phyloP scores from a whole-genome alignment of 1,140 invertebrate species.

The Octopus bimaculoides region DNA sequence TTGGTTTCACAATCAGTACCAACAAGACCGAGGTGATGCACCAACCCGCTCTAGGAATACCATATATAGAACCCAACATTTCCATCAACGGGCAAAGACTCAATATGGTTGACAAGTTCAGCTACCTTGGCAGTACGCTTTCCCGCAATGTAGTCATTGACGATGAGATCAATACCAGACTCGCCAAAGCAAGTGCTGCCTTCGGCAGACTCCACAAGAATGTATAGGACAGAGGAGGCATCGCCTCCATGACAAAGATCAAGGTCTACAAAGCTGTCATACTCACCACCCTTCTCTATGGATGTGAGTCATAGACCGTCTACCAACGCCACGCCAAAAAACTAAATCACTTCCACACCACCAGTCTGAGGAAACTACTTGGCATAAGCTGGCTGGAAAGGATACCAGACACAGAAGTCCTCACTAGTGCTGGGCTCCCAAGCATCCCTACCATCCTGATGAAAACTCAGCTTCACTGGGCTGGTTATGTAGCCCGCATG shows the following conservation, averaged over 20 bases:
- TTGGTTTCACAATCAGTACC: no score
- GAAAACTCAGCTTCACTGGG: neutral
- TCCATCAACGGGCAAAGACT: constrained; percentile 10
- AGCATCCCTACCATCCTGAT: neutral
- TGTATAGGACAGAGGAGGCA: neutral
- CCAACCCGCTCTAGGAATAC: no score
- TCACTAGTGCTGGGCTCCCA: neutral
- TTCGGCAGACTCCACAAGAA: no score
- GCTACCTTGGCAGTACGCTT: constrained; percentile 22
- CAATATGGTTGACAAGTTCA: constrained; percentile 17
- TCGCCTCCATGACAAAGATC: neutral
- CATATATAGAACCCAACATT: constrained; percentile 24
- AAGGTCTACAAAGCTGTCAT: no score
- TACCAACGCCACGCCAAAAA: no score
- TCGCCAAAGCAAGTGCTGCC: constrained; percentile 22
- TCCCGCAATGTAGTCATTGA: constrained; percentile 21
- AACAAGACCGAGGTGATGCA: no score
- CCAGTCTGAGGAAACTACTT: neutral
- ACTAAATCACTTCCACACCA: neutral
- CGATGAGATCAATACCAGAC: constrained; percentile 12
- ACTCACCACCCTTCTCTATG: no score
- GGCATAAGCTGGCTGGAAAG: no score
- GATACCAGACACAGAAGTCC: no score
- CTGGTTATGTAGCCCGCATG: neutral
- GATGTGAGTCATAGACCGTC: no score